Evolutionary conservation across 2,797 vertebrate species (phyloP).

Genomic region (Cynopterus sphinx): DNA sequence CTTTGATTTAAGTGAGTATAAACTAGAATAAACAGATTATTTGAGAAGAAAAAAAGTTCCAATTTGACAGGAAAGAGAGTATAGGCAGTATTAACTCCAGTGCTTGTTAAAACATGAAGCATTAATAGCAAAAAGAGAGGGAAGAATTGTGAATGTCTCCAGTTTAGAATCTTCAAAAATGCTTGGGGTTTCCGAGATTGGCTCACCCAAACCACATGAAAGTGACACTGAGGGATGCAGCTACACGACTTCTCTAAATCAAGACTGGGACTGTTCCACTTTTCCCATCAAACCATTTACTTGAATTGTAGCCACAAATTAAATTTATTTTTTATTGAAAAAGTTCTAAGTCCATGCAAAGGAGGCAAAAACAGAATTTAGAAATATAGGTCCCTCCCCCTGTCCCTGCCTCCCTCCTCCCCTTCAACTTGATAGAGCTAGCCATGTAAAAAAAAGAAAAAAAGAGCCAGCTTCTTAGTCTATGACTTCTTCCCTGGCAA

Average conservation of each 20-base stretch:
- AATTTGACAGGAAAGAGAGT: slow-evolving; percentile 84
- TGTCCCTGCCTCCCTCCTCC: neutral
- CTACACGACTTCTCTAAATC: slow-evolving; percentile 86
- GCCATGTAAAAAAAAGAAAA: neutral
- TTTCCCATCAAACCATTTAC: slow-evolving; percentile 84
- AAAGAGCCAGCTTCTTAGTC: neutral
- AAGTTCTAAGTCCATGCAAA: slow-evolving; percentile 84
- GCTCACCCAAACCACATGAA: slow-evolving; percentile 88
- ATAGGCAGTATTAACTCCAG: slow-evolving; percentile 84
- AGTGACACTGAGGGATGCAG: slow-evolving; percentile 81
- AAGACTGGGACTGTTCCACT: slow-evolving; percentile 82
- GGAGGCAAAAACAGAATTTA: slow-evolving; percentile 77
- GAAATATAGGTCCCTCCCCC: slow-evolving; percentile 36
- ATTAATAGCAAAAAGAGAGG: slow-evolving; percentile 85
- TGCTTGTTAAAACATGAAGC: slow-evolving; percentile 87
- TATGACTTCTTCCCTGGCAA: neutral
- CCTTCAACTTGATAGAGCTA: neutral
- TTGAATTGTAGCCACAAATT: slow-evolving; percentile 87
- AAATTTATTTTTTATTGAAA: slow-evolving; percentile 89
- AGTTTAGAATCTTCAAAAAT: slow-evolving; percentile 88
- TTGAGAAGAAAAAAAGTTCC: slow-evolving; percentile 76
- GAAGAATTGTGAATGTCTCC: slow-evolving; percentile 86
- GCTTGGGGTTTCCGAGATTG: slow-evolving; percentile 86
- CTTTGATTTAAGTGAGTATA: slow-evolving; percentile 82
- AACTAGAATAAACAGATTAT: slow-evolving; percentile 81